Conservation (phyloP, 35 echinoderm and acorn worm genomes). For the Eucidaris tribuloides region DNA sequence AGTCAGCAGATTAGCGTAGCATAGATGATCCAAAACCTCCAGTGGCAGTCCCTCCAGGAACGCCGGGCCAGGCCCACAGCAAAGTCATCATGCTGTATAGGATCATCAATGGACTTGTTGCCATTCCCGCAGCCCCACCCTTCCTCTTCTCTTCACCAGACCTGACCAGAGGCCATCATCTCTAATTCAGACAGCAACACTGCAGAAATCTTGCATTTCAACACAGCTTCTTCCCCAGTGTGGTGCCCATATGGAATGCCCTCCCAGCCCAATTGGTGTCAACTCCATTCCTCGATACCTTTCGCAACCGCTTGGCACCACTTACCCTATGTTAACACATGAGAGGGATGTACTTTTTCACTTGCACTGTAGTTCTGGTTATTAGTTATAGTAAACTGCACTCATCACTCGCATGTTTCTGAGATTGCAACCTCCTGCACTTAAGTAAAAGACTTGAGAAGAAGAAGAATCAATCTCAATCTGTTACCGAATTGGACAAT, state of each 20-base stretch:
- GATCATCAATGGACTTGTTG: constrained; percentile 19
- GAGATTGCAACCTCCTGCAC: too few relatives aligned
- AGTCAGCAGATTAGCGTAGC: constrained; percentile 9
- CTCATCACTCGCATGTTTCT: too few relatives aligned
- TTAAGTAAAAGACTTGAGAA: too few relatives aligned
- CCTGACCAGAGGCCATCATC: not conserved
- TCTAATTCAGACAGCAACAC: not conserved
- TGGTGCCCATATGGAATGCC: not conserved
- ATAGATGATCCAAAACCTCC: not conserved
- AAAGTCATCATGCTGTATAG: constrained; percentile 34
- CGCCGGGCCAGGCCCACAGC: constrained; percentile 15
- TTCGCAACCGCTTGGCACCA: not conserved
- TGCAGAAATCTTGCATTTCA: constrained; percentile 6
- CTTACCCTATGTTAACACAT: not conserved
- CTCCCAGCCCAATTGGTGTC: not conserved
- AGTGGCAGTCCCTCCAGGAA: constrained; percentile 16
- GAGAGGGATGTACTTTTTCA: not conserved
- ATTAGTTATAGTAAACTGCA: too few relatives aligned
- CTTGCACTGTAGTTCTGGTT: too few relatives aligned
- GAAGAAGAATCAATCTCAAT: too few relatives aligned
- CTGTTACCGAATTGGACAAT: too few relatives aligned
- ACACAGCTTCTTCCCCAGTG: constrained; percentile 5
- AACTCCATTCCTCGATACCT: not conserved
- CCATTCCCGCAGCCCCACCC: not conserved
- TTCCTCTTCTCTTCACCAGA: not conserved